phyloP scores from a whole-genome alignment of 1,140 invertebrate species.

The Meloidogyne exigua region DNA sequence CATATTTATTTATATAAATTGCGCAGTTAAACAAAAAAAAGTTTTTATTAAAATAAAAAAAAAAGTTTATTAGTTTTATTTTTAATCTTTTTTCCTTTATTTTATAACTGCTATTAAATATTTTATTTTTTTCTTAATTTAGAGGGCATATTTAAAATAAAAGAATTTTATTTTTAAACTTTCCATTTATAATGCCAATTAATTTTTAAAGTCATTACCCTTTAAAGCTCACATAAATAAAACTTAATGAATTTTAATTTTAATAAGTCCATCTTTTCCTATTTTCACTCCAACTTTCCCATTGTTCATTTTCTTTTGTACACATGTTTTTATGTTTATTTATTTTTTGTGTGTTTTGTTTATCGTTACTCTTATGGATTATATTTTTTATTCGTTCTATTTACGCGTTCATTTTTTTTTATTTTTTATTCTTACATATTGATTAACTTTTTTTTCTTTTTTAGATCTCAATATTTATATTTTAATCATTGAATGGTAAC shows the following conservation, averaged over 20 bases:
- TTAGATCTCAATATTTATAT: not conserved
- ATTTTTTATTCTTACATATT: not conserved
- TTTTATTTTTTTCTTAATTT: not conserved
- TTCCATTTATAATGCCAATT: too few relatives aligned
- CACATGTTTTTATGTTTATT: not conserved
- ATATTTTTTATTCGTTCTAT: not conserved
- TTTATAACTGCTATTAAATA: not conserved
- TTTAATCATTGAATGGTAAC: conserved; percentile 1
- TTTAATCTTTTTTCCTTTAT: not conserved
- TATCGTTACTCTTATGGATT: not conserved
- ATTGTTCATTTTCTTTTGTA: not conserved
- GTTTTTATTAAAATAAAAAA: not conserved
- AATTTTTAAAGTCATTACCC: too few relatives aligned
- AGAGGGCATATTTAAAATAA: not conserved
- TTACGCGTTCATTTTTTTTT: not conserved
- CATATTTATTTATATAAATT: not conserved
- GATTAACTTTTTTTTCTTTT: not conserved
- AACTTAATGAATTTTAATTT: too few relatives aligned
- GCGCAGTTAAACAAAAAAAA: not conserved
- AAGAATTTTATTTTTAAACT: not conserved
- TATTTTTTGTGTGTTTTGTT: conserved; percentile 4
- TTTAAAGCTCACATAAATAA: too few relatives aligned
- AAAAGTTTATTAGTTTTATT: not conserved
- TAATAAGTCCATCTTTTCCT: too few relatives aligned
- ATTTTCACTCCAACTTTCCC: too few relatives aligned